A percentile compares a stretch with the other conserved stretches of the same genome.
Evolutionary conservation across 1,140 invertebrate genomes (phyloP).

Genomic region (Hestina assimilis): DNA sequence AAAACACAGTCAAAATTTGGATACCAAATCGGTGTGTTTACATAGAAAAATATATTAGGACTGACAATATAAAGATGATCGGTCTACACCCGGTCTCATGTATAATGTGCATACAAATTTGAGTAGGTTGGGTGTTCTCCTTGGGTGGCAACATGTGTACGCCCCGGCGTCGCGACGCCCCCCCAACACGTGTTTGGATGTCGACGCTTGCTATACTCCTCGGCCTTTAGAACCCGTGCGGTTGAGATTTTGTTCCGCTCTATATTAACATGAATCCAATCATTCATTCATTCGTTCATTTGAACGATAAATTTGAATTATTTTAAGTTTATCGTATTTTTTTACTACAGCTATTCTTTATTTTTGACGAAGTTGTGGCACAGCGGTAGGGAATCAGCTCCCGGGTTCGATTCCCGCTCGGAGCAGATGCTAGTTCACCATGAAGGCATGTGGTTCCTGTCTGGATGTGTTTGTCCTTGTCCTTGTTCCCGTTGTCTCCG

Average conservation of each 20-base stretch:
- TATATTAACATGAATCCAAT: slow-evolving; percentile 58
- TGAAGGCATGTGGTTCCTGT: too few relatives aligned
- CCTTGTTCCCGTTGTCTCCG: too few relatives aligned
- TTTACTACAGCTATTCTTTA: too few relatives aligned
- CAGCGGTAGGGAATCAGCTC: background rate
- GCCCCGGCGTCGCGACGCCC: slow-evolving; percentile 44
- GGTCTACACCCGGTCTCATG: slow-evolving; percentile 63
- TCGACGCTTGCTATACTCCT: background rate
- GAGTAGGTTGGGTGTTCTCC: slow-evolving; percentile 50
- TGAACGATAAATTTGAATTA: background rate
- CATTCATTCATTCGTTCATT: background rate
- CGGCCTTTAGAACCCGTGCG: slow-evolving; percentile 11
- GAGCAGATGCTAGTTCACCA: too few relatives aligned
- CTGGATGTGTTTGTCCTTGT: too few relatives aligned
- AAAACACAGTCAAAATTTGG: background rate
- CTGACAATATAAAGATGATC: slow-evolving; percentile 66
- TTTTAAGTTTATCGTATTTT: background rate
- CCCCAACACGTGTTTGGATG: slow-evolving; percentile 28
- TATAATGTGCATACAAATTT: slow-evolving; percentile 75
- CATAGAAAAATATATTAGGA: slow-evolving; percentile 41
- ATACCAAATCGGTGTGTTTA: slow-evolving; percentile 36
- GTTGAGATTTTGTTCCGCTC: slow-evolving; percentile 48
- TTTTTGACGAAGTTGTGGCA: too few relatives aligned
- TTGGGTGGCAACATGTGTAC: slow-evolving; percentile 50
- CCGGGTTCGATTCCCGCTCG: background rate